Base-by-base conservation (phyloP, 2,797 vertebrate species). In the Heterohyrax brucei region DNA sequence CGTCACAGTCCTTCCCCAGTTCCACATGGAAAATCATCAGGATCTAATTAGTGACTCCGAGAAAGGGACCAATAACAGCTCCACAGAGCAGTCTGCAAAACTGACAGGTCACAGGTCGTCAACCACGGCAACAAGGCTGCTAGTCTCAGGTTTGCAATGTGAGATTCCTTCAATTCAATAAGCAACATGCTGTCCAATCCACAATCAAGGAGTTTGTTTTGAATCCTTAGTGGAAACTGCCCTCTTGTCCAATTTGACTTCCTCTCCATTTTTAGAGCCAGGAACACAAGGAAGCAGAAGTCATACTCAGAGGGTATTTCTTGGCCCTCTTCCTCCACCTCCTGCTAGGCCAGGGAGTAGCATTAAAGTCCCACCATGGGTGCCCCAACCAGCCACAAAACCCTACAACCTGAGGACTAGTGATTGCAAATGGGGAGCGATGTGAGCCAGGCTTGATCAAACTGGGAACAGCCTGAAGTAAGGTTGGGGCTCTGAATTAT, bases 341-440 rank as follows among this genome's bases (percentile, higher is more conserved):
- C 89, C 92, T 95, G 44, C 19, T 93, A 24, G 76, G 84, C 28
- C 93, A 97, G 93, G 89, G 97, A 97, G 77, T 28, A 93, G 64
- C 78, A 92, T 44, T 91, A 1, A 95, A 83, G 56, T 56, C 93
- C 91, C 95, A 30, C 22, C 86, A 64, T 0, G 12, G 59, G 56
- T 59, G 95, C 93, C 86, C 50, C 91, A 97, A 94, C 59, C 94
- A 87, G 89, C 93, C 76, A 48, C 73, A 95, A 14, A 85, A 22
- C 10, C 39, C 24, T 56, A 26, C 53, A 76, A 56, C 8, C 68
- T 87, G 88, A 70, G 79, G 87, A 95, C 90, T 0, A 77, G 10
- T 0, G 2, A 95, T 30, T 86, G 46, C 30, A 87, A 92, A 85
- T 5, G 75, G 50, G 83, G 50, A n/a, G 13, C 78, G 53, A 61